phyloP scores from a whole-genome alignment of 2,113 vertebrate genomes.

The Phocoena phocoena region DNA sequence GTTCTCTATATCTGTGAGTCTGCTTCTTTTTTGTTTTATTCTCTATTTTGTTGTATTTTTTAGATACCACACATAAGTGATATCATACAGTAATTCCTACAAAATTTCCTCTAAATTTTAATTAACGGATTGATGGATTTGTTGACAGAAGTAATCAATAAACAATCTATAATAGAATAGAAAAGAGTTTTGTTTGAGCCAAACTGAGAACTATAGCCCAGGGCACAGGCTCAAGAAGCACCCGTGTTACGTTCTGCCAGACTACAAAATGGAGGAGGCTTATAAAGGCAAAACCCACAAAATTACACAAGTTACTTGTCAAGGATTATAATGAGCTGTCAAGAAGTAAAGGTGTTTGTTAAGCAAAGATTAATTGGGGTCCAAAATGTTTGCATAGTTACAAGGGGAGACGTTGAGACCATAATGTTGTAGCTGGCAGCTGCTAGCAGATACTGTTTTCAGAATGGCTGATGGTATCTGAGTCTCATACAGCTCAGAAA shows the following conservation, averaged over 20 bases:
- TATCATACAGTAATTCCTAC: not conserved
- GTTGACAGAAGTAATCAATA: not conserved
- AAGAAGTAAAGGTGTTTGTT: not conserved
- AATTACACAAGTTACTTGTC: no score
- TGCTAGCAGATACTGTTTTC: not conserved
- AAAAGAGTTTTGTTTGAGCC: not conserved
- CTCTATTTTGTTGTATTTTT: not conserved
- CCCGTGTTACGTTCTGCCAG: not conserved
- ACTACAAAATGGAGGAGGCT: not conserved
- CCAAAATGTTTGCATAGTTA: not conserved
- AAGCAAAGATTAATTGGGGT: not conserved
- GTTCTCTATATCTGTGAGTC: not conserved
- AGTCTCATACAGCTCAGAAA: not conserved
- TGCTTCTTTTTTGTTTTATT: not conserved
- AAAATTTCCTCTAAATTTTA: not conserved
- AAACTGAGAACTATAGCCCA: not conserved
- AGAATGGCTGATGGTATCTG: not conserved
- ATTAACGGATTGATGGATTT: not conserved
- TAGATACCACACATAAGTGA: not conserved
- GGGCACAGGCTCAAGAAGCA: no score
- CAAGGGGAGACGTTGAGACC: not conserved
- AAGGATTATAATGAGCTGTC: not conserved
- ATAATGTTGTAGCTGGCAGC: not conserved
- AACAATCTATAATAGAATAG: not conserved
- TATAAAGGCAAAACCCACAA: not conserved